A percentile compares a stretch with the other conserved stretches of the same genome.
phyloP scores from a whole-genome alignment of 2,113 vertebrate species.

The Polypterus bichir region DNA sequence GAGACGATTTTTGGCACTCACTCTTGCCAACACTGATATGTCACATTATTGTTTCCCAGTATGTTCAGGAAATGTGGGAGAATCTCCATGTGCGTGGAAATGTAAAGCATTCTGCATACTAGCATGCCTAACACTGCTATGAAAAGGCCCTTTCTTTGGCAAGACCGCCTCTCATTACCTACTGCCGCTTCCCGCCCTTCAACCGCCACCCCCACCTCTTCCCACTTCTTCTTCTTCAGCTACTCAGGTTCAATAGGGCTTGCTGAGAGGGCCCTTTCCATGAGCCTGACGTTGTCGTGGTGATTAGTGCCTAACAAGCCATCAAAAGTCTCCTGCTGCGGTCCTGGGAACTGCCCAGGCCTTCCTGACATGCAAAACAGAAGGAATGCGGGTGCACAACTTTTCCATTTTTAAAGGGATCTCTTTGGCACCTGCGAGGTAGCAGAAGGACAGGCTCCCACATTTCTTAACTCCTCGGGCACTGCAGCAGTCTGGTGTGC shows the following conservation, averaged over 20 bases:
- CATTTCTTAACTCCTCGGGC: too few species aligned
- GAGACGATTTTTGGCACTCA: too few species aligned
- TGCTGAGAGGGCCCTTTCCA: too few species aligned
- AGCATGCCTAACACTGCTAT: too few species aligned
- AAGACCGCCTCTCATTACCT: neutral
- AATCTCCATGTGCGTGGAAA: too few species aligned
- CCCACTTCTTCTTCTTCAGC: constrained; percentile 9
- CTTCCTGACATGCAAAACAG: constrained; percentile 43
- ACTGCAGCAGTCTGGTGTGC: constrained; percentile 10
- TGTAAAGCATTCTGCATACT: too few species aligned
- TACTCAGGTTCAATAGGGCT: neutral
- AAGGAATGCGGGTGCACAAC: constrained; percentile 7
- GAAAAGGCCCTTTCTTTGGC: too few species aligned
- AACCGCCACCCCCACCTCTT: constrained; percentile 17
- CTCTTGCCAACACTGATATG: too few species aligned
- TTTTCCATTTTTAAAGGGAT: too few species aligned
- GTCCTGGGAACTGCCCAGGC: constrained; percentile 50
- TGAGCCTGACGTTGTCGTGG: constrained; percentile 27
- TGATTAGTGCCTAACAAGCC: constrained; percentile 26
- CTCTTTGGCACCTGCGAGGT: too few species aligned
- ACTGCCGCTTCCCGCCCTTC: constrained; percentile 3
- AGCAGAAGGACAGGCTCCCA: constrained; percentile 14
- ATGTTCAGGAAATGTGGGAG: too few species aligned
- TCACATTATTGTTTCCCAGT: too few species aligned
- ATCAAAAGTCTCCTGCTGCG: constrained; percentile 27